Percentiles rank a stretch among this genome's conserved stretches.
These are phyloP conservation scores for Heliconius erato DNA, from an alignment of 2,888 invertebrate genomes.

Conservation along the genomic window DNA sequence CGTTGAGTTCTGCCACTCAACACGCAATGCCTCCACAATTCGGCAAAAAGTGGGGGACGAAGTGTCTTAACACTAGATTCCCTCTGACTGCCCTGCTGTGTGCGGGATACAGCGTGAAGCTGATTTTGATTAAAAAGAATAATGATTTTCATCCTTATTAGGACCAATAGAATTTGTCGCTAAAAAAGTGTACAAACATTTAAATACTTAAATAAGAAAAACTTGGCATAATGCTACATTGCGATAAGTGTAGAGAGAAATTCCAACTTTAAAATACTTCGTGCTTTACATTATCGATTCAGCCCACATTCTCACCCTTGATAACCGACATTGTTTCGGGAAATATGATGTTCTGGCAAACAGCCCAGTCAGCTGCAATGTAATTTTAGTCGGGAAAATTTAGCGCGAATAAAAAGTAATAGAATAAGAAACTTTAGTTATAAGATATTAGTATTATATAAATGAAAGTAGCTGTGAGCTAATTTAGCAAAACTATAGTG, in stretches of 20 bases:
- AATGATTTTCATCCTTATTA: too few relatives aligned
- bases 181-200: too few relatives aligned
- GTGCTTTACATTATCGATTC: conserved; percentile 7
- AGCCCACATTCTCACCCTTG: conserved; percentile 32
- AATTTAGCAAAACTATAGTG: not conserved
- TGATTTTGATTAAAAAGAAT: too few relatives aligned
- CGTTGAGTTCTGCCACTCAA: too few relatives aligned
- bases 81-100: too few relatives aligned
- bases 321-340: conserved; percentile 19
- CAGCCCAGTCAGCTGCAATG: conserved; percentile 27
- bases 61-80: too few relatives aligned
- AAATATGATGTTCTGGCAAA: conserved; percentile 27
- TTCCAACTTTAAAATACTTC: not conserved
- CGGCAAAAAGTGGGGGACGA: too few relatives aligned
- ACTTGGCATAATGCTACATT: not conserved
- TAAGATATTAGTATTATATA: not conserved
- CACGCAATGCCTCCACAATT: too few relatives aligned
- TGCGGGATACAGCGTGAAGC: too few relatives aligned
- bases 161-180: too few relatives aligned
- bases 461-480: not conserved
- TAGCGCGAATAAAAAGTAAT: not conserved
- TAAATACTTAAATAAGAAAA: not conserved
- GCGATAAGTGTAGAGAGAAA: not conserved
- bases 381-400: not conserved
- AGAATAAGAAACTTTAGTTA: not conserved